These are phyloP conservation scores for Danaus melanippus DNA, from an alignment of 1,140 invertebrate species.

Conservation along the genomic window DNA sequence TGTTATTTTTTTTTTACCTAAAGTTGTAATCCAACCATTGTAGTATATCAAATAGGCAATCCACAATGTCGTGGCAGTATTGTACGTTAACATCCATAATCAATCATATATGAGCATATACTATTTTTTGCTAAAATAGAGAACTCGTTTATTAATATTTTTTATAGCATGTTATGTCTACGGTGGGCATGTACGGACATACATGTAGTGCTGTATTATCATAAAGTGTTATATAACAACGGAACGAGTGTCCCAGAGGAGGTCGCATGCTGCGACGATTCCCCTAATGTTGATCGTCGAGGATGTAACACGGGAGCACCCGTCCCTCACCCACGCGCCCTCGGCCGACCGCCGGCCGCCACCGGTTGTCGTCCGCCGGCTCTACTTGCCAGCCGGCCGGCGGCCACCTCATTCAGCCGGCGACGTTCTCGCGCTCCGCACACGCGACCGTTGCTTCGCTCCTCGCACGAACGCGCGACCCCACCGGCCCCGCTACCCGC, in stretches of 20 bases:
- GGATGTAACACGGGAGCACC: constrained; percentile 54
- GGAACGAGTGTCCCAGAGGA: constrained; percentile 19
- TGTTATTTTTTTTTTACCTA: too few relatives aligned
- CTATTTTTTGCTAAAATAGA: too few relatives aligned
- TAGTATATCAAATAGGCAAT: too few relatives aligned
- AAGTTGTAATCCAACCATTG: too few relatives aligned
- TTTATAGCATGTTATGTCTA: too few relatives aligned
- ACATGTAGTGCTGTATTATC: too few relatives aligned
- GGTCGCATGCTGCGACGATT: constrained; percentile 38
- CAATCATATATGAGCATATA: too few relatives aligned
- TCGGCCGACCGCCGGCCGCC: constrained; percentile 33
- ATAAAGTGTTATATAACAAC: too few relatives aligned
- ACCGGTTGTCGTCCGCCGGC: constrained; percentile 26
- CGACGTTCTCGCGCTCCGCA: constrained; percentile 53
- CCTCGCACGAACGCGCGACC: constrained; percentile 26
- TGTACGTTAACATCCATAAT: too few relatives aligned
- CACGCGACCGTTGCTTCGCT: constrained; percentile 35
- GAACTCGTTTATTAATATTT: too few relatives aligned
- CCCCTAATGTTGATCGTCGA: constrained; percentile 42
- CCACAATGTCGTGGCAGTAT: too few relatives aligned
- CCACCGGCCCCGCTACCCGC: constrained; percentile 26
- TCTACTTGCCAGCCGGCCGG: constrained; percentile 28
- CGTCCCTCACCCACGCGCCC: constrained; percentile 52
- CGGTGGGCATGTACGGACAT: too few relatives aligned
- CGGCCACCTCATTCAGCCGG: constrained; percentile 47